Evolutionary conservation across 64 coral and sea anemone genomes (phyloP), one percentile per base, ranked within the genome.

Genomic region (Montipora efflorescens): DNA sequence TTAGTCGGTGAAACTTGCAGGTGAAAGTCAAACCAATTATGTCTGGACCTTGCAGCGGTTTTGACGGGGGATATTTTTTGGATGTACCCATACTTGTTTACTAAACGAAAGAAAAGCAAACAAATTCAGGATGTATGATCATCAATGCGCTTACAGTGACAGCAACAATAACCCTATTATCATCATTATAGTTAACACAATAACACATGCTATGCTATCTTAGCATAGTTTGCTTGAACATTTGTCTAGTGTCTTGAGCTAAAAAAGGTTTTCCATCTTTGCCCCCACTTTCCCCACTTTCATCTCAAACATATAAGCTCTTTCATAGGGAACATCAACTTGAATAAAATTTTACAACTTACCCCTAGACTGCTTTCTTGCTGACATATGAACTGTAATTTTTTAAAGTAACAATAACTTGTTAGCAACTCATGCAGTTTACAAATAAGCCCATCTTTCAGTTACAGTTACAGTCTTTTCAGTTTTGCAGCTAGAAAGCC

Each of bases 11-110:
- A 88, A 57, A 91, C 36, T 87, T 95, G 94, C 11, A 95, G 84
- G 6, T 95, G 48, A 77, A 91, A 95, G 11, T 93, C 92, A 88
- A 80, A 93, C 92, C 84, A 93, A 10, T 93, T 49, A 61, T 86
- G 76, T 47, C 81, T 87, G 18, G 83, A 72, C 58, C 73, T 81
- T 79, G 64, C n/a, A 49, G 83, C n/a, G 74, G 50, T 80, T 88
- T 79, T 93, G 19, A 93, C 48, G 5, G 36, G 74, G 25, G 57
- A 80, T 74, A 93, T 21, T 19, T 88, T 80, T 44, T 93, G 92
- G 21, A 88, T 36, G 22, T 76, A 81, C 5, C 92, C 77, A 51
- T 88, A 13, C 59, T 87, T 79, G 77, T 79, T 79, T 75, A 10
- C 73, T 47, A 75, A 75, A 44, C 2, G 73, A 75, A 75, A 75